Percentiles rank a stretch among this genome's conserved stretches.
phyloP scores from a whole-genome alignment of 92 coral and sea anemone genomes.

The Zoanthus gigantus region DNA sequence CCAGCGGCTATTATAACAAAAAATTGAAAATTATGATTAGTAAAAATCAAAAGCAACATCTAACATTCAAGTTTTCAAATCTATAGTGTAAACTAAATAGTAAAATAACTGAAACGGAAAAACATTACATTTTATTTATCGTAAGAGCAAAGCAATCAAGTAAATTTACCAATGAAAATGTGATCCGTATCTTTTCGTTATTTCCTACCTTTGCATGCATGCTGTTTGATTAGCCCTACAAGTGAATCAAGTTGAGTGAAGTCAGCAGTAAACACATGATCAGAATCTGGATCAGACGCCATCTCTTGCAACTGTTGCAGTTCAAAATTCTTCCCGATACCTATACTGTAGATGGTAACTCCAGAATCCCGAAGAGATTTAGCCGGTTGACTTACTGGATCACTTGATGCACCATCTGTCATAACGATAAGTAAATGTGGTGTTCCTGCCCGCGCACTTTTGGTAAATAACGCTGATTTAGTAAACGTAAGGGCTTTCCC shows the following conservation, averaged over 20 bases:
- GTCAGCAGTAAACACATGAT: conserved; percentile 75
- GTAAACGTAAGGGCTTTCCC: conserved; percentile 33
- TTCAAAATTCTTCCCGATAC: conserved; percentile 55
- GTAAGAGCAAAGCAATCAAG: too few species aligned
- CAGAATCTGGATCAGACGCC: conserved; percentile 72
- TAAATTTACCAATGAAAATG: too few species aligned
- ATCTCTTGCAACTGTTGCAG: conserved; percentile 48
- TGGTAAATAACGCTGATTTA: conserved; percentile 14
- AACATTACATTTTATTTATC: too few species aligned
- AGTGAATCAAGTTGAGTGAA: conserved; percentile 51
- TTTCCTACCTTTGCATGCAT: conserved; percentile 51
- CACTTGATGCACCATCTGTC: neutral
- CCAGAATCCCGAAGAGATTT: conserved; percentile 33
- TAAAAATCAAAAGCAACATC: too few species aligned
- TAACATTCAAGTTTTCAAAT: too few species aligned
- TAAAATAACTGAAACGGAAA: too few species aligned
- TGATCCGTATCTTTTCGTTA: too few species aligned
- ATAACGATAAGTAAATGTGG: conserved; percentile 44
- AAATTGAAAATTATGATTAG: too few species aligned
- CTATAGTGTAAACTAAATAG: too few species aligned
- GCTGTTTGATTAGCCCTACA: conserved; percentile 54
- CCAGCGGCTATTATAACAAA: too few species aligned
- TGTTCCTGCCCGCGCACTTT: conserved; percentile 33
- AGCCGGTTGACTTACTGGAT: neutral
- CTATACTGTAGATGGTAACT: too few species aligned